These are phyloP conservation scores for Tylochromis polylepis DNA, from an alignment of 2,113 vertebrate genomes.

Conservation along the genomic window DNA sequence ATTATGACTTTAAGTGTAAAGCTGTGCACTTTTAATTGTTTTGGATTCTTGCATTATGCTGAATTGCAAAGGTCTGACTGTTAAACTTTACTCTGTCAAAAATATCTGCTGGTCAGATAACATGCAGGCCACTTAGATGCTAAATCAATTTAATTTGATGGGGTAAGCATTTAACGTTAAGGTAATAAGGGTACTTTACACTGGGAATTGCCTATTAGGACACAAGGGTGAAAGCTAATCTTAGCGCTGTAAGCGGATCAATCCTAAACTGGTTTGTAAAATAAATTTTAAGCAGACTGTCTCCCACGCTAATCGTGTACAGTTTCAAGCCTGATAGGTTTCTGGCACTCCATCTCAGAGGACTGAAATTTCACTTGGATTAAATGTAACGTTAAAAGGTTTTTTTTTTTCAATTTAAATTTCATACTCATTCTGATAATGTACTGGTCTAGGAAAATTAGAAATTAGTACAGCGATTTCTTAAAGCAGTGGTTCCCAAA, in stretches of 20 bases:
- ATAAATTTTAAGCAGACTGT: not conserved
- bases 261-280: constrained; percentile 1
- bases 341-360: not conserved
- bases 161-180: not conserved
- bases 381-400: not conserved
- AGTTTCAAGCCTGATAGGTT: not conserved
- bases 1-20: not conserved
- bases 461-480: not conserved
- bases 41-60: not conserved
- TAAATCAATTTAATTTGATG: constrained; percentile 1
- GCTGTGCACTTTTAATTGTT: not conserved
- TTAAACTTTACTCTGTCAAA: not conserved
- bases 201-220: not conserved
- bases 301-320: not conserved
- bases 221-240: not conserved
- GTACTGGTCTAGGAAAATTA: not conserved
- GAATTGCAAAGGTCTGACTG: not conserved
- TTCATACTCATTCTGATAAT: too few species aligned
- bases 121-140: not conserved
- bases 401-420: not conserved
- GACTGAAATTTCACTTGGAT: not conserved
- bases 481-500: too few species aligned
- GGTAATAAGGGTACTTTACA: not conserved
- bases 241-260: not conserved
- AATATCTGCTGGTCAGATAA: not conserved